Base-by-base conservation (phyloP, 1,140 invertebrate genomes). In the Capitella teleta region DNA sequence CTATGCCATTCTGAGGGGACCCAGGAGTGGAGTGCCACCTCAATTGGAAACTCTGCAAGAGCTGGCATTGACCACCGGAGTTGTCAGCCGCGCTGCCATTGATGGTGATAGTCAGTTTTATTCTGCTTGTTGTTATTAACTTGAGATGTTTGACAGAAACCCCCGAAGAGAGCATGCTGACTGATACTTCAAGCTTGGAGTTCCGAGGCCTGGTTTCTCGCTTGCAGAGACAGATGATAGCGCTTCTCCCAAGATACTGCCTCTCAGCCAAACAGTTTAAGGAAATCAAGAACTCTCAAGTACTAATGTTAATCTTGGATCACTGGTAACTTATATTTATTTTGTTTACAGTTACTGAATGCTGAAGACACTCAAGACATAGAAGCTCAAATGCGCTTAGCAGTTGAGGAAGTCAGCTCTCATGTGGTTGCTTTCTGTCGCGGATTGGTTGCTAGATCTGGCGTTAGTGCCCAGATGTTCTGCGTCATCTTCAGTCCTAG, bases 31-130 rank as follows among this genome's bases (percentile, higher is more conserved):
- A 21, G 76, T 83, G 1, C n/a, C n/a, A n/a, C n/a, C n/a, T n/a
- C 76, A 78, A 66, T 54, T 63, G 25, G 68, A 50, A 59, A 81
- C 65, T 21, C 67, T 90, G 23, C 77, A 81, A 53, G 84, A 87
- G 62, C 67, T 87, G 28, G 80, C 83, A 8, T 76, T 80, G 12
- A 70, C 87, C 0, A 86, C 83, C n/a, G 81, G 81, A 19, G 79
- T 91, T 1, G 80, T 90, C 56, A 81, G 84, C 0, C 77, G 85
- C 56, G 82, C 83, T 4, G 80, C 84, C 12, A 80, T 79, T 59
- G 74, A 78, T 59, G 76, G 78, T 78, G 62, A 64, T 59, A 47
- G 36, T 38, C 12, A 38, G 12, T 38, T 21, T 5, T 12, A 12
- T 38, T 12, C 36, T 18, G 36, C 21, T 21, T 18, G 5, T 16